Evolutionary conservation across 2,113 vertebrate species (phyloP).

Genomic region (Pterocles orientalis): DNA sequence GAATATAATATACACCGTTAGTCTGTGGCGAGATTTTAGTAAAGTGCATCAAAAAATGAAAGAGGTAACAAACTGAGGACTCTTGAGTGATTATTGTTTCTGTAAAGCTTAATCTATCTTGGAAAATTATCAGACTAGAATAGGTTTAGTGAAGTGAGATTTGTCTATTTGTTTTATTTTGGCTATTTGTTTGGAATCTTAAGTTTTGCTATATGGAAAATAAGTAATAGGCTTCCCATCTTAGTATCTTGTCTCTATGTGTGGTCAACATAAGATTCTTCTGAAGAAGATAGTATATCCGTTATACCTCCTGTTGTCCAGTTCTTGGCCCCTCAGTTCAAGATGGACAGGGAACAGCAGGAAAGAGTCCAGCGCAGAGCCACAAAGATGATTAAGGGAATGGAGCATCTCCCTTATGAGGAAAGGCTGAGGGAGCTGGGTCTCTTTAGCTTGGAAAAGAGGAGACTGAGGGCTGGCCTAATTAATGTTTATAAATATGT

Average conservation of each 20-base stretch:
- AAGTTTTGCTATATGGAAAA: neutral
- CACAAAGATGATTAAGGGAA: no score
- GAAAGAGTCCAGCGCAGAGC: no score
- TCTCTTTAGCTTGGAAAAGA: no score
- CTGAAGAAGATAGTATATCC: neutral
- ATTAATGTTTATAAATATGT: no score
- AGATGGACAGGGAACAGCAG: no score
- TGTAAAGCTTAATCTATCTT: neutral
- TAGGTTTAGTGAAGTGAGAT: neutral
- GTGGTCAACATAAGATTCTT: neutral
- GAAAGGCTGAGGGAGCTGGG: no score
- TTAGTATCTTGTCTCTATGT: neutral
- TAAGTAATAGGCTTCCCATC: neutral
- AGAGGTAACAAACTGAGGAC: neutral
- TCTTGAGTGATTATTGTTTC: neutral
- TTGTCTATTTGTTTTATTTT: neutral
- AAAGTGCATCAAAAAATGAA: neutral
- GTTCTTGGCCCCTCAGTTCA: no score
- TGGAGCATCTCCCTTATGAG: no score
- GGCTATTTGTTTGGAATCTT: neutral
- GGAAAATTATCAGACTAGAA: neutral
- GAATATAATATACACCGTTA: neutral
- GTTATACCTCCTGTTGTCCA: neutral
- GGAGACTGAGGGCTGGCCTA: no score
- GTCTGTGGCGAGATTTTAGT: neutral